phyloP scores from a whole-genome alignment of 2,888 invertebrate species.

The Drosophila nr. medialis region DNA sequence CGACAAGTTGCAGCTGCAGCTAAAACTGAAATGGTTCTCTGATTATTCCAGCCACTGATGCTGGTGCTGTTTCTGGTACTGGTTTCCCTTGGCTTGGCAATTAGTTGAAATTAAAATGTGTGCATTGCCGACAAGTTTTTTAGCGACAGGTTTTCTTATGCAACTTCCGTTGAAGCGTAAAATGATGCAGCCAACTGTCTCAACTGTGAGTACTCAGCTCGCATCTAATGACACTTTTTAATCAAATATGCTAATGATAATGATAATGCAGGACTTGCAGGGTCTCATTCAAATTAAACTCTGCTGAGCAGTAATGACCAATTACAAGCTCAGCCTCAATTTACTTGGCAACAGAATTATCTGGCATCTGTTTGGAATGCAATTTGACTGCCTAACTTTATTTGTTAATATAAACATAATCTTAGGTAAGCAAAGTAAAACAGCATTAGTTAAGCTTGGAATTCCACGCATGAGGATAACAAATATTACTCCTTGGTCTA shows the following conservation, averaged over 20 bases:
- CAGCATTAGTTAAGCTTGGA: not conserved
- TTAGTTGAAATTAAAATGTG: conserved; percentile 79
- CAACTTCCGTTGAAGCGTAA: conserved; percentile 72
- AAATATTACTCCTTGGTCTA: not conserved
- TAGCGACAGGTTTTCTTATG: conserved; percentile 58
- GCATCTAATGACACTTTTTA: conserved; percentile 77
- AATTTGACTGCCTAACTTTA: not conserved
- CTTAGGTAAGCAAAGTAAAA: not conserved
- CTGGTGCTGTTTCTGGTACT: conserved; percentile 9
- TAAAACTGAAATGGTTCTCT: conserved; percentile 2
- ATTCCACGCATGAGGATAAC: not conserved
- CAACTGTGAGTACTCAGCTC: conserved; percentile 12
- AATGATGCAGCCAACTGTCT: conserved; percentile 53
- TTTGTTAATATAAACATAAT: not conserved
- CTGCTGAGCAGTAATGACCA: conserved; percentile 20
- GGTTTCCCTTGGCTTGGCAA: conserved; percentile 55
- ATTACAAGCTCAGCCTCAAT: conserved; percentile 2
- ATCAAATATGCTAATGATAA: conserved; percentile 82
- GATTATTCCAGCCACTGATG: conserved; percentile 8
- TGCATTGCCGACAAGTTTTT: conserved; percentile 59
- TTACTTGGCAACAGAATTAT: not conserved
- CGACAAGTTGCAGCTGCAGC: conserved; percentile 25
- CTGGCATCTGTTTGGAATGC: not conserved
- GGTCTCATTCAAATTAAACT: conserved; percentile 60
- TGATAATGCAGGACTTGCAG: conserved; percentile 64